phyloP scores from a whole-genome alignment of 2,113 vertebrate genomes.

The Caranx ignobilis region DNA sequence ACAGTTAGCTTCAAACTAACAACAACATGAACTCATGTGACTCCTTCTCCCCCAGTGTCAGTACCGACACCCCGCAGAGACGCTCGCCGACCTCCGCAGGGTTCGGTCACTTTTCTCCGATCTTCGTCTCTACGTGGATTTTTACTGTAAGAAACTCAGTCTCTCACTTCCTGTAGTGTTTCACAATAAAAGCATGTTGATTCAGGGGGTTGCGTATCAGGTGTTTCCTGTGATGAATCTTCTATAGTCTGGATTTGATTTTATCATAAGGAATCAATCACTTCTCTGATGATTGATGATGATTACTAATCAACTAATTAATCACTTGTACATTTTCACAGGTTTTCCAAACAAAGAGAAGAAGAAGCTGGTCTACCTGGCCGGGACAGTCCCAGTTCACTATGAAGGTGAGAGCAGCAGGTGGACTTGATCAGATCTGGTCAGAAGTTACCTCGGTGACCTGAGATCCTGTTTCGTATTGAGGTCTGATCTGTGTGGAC shows the following conservation, averaged over 20 bases:
- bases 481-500: not conserved
- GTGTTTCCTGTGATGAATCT: too few relatives aligned
- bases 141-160: conserved; percentile 78
- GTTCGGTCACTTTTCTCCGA: conserved; percentile 69
- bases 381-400: conserved; percentile 79
- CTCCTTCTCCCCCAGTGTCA: conserved; percentile 66
- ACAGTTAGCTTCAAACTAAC: conserved; percentile 15
- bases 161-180: not conserved
- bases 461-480: too few relatives aligned
- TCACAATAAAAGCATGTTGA: not conserved
- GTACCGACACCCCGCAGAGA: conserved; percentile 73
- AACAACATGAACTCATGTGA: not conserved
- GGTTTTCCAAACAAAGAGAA: conserved; percentile 79
- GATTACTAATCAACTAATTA: too few relatives aligned
- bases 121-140: conserved; percentile 78
- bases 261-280: too few relatives aligned
- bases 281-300: too few relatives aligned
- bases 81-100: conserved; percentile 66
- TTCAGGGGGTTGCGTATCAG: not conserved
- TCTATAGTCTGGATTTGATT: too few relatives aligned
- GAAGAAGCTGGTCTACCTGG: conserved; percentile 79
- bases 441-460: too few relatives aligned
- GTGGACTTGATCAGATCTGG: not conserved
- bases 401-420: conserved; percentile 67
- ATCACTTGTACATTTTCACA: conserved; percentile 21